Percentiles rank a stretch among this genome's conserved stretches.
Conservation (phyloP, 1,140 invertebrate genomes). For the Pinna nobilis region DNA sequence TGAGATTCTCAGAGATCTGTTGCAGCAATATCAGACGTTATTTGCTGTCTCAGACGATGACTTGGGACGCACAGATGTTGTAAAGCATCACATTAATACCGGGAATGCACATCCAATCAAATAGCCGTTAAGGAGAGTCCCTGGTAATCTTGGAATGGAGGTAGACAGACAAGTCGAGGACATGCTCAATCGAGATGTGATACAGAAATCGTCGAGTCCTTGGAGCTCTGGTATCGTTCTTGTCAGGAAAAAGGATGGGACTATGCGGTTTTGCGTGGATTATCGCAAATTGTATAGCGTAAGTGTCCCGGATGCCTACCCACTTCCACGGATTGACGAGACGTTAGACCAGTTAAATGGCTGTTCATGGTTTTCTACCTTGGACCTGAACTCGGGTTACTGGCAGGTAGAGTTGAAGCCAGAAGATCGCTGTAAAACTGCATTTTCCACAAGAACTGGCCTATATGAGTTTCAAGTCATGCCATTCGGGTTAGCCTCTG, state of each 20-base stretch:
- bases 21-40: neutral
- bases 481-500: constrained; percentile 56
- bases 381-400: constrained; percentile 35
- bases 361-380: constrained; percentile 4
- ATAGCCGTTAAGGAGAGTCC: constrained; percentile 26
- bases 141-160: constrained; percentile 12
- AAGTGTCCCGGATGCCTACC: constrained; percentile 23
- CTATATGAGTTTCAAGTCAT: constrained; percentile 19
- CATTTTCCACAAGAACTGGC: constrained; percentile 23
- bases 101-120: constrained; percentile 20
- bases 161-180: constrained; percentile 20
- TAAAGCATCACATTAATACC: constrained; percentile 41
- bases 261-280: constrained; percentile 76
- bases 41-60: neutral
- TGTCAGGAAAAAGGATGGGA: constrained; percentile 74
- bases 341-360: constrained; percentile 3
- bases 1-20: neutral
- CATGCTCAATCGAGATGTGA: constrained; percentile 20
- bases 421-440: constrained; percentile 28
- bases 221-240: constrained; percentile 77
- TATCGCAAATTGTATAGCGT: constrained; percentile 65
- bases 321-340: constrained; percentile 24
- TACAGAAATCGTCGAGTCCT: neutral
- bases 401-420: constrained; percentile 32
- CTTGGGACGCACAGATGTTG: constrained; percentile 25